Base-by-base conservation (phyloP, 2,113 vertebrate genomes). In the Nothobranchius kuhntae region DNA sequence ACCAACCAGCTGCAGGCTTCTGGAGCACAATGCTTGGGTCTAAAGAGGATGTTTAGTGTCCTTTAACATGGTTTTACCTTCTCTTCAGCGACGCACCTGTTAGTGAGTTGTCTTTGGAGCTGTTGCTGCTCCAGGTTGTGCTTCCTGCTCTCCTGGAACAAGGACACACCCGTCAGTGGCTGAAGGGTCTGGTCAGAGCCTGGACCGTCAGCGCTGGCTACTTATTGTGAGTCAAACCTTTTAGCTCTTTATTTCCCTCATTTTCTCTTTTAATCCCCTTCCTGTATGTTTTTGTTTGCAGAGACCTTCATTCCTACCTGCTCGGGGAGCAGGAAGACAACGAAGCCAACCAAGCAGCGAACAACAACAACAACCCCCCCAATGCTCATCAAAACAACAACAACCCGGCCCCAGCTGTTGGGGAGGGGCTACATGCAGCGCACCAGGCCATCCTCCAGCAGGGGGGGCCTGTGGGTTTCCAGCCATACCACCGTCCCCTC, bases 391-490 rank as follows among this genome's bases (percentile, higher is more conserved):
- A 95, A 59, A 94, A 95, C 80, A 94, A 95, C 77, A 97, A 99
- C 63, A 96, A 40, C 21, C 95, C 95, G 6, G 84, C 94, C 42
- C 97, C 96, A 10, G 95, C 94, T 44, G 96, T 96, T 56, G 98
- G 96, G 0, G 98, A 99, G 84, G 98, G 98, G 48, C 92, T 99
- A 60, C 96, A 99, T 36, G 97, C 97, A 5, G 98, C 96, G 48
- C 98, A 99, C 83, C 97, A 99, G 91, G 98, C 98, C 92, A 99
- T 99, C 80, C 93, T 99, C 58, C 97, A 99, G 60, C 98, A 99
- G 80, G 98, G 97, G 42, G 98, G 96, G 4, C 97, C 97, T 42
- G 96, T 99, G 17, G 98, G 98, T 78, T 99, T 99, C 87, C 98
- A 99, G 89, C 98, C 98, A 66, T 99, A 99, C 84, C 96, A 94